Evolutionary conservation across 2,797 vertebrate genomes (phyloP).

Genomic region (Danio albolineatus): DNA sequence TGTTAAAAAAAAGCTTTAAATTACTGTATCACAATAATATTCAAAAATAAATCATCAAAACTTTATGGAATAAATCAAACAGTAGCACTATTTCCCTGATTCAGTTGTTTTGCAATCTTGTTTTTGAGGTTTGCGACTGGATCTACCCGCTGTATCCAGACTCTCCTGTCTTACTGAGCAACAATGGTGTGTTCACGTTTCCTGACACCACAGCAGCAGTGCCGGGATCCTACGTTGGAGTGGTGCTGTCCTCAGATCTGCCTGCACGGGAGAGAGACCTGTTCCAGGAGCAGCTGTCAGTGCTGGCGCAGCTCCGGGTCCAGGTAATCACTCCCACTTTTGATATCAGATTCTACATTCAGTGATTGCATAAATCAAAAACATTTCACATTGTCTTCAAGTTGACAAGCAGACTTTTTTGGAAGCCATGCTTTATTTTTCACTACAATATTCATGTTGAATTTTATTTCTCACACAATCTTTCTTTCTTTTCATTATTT

Average conservation of each 20-base stretch:
- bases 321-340: conserved; percentile 79
- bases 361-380: neutral
- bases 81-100: no score
- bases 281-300: conserved; percentile 88
- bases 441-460: no score
- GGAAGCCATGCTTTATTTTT: no score
- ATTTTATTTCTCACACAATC: no score
- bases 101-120: neutral
- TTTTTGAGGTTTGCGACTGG: conserved; percentile 91
- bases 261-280: conserved; percentile 81
- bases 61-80: no score
- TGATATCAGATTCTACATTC: neutral
- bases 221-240: conserved; percentile 87
- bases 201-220: conserved; percentile 84
- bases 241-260: conserved; percentile 92
- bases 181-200: conserved; percentile 93
- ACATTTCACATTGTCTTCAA: no score
- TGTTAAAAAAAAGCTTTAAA: no score
- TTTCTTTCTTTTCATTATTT: no score
- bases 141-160: conserved; percentile 85
- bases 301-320: conserved; percentile 88
- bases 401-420: no score
- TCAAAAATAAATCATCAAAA: no score
- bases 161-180: conserved; percentile 90
- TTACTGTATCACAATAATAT: no score